Percentiles rank a stretch among this genome's conserved stretches.
These are phyloP conservation scores for Meda fulgida DNA, from an alignment of 2,797 vertebrate species.

Conservation along the genomic window DNA sequence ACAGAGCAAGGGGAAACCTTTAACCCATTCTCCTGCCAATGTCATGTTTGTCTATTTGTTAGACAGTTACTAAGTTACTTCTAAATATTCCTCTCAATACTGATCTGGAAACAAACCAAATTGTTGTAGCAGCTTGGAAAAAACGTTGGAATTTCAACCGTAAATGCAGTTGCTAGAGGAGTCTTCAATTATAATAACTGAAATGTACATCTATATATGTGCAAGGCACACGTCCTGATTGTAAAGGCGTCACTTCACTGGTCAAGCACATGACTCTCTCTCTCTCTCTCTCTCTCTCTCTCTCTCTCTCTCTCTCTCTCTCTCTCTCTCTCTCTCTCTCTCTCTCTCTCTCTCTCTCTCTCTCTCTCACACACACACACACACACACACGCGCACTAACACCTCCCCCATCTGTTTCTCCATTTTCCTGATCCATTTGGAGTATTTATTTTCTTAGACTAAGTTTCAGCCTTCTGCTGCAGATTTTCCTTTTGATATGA, in stretches of 20 bases:
- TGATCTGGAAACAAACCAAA: constrained; percentile 3
- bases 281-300: not conserved
- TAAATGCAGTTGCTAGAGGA: not conserved
- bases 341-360: not conserved
- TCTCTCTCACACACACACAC: no score
- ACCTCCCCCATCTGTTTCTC: not conserved
- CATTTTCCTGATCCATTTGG: not conserved
- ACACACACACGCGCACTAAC: no score
- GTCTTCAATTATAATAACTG: not conserved
- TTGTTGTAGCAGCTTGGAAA: not conserved
- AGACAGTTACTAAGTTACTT: constrained; percentile 25
- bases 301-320: no score
- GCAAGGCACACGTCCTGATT: not conserved
- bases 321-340: not conserved
- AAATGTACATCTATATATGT: not conserved
- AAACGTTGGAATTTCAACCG: not conserved
- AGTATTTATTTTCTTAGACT: constrained; percentile 1
- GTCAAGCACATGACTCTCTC: not conserved
- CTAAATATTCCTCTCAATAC: constrained; percentile 14
- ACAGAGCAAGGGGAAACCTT: constrained; percentile 39
- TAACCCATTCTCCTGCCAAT: constrained; percentile 48
- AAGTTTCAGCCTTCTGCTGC: not conserved
- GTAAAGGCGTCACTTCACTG: not conserved
- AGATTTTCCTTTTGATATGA: constrained; percentile 12
- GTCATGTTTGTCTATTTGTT: constrained; percentile 32